A percentile compares a stretch with the other conserved stretches of the same genome.
Conservation (phyloP, 64 coral and sea anemone species). For the Pachyseris speciosa region DNA sequence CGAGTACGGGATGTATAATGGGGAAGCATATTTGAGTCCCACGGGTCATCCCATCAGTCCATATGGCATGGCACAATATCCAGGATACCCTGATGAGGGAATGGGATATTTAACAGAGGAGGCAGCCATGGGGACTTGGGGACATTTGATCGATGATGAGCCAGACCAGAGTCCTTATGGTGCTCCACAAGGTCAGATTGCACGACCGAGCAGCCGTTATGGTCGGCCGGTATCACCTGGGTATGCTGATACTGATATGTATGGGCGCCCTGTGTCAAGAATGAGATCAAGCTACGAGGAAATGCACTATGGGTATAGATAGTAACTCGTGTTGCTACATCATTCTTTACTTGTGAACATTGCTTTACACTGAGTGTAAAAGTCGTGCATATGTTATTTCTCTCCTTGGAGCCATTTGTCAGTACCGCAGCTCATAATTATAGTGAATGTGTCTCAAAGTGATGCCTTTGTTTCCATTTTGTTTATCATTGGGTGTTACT, state of each 20-base stretch:
- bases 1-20: constrained; percentile 89
- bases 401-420: no score
- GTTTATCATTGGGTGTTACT: no score
- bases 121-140: constrained; percentile 69
- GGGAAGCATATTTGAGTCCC: constrained; percentile 58
- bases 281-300: constrained; percentile 58
- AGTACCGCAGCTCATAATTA: no score
- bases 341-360: background rate
- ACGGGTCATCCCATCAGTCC: constrained; percentile 30
- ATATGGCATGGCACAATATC: constrained; percentile 52
- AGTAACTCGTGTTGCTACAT: background rate
- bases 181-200: constrained; percentile 53
- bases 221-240: constrained; percentile 74
- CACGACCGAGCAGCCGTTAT: constrained; percentile 86
- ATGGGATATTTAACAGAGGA: constrained; percentile 67
- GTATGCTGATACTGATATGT: constrained; percentile 69
- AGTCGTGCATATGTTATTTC: no score
- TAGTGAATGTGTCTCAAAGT: no score
- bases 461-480: no score
- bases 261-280: constrained; percentile 81
- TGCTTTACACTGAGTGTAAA: background rate
- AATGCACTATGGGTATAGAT: constrained; percentile 82
- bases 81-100: constrained; percentile 68
- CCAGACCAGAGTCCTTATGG: constrained; percentile 43
- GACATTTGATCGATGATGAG: constrained; percentile 82